Evolutionary conservation across 2,797 vertebrate genomes (phyloP).

Genomic region (Microcaecilia unicolor): DNA sequence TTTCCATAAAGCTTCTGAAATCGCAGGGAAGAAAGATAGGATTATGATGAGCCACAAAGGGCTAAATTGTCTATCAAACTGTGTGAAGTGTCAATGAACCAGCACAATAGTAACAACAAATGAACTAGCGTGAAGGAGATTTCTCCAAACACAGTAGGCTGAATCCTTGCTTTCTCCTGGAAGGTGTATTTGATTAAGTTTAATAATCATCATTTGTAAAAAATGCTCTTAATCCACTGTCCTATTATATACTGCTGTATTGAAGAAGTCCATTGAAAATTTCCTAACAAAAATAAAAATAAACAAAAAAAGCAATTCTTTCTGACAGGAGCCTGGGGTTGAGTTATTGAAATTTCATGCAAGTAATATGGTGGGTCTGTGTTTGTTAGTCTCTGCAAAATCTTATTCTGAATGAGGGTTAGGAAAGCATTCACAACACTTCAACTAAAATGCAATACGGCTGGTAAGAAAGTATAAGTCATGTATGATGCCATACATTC

Average conservation of each 20-base stretch:
- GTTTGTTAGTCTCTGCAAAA: slow-evolving; percentile 41
- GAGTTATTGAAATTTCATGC: slow-evolving; percentile 15
- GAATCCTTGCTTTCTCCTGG: background rate
- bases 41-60: slow-evolving; percentile 23
- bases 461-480: slow-evolving; percentile 25
- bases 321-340: slow-evolving; percentile 11
- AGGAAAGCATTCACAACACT: slow-evolving; percentile 30
- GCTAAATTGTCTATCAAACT: slow-evolving; percentile 15
- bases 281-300: slow-evolving; percentile 1
- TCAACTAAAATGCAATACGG: slow-evolving; percentile 16
- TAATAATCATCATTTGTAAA: slow-evolving; percentile 33
- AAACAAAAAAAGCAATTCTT: too few relatives aligned
- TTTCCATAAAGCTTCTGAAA: slow-evolving; percentile 43
- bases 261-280: slow-evolving; percentile 15
- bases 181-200: slow-evolving; percentile 26
- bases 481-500: slow-evolving; percentile 6
- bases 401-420: slow-evolving; percentile 39
- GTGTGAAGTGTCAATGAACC: slow-evolving; percentile 2
- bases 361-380: slow-evolving; percentile 17
- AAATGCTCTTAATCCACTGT: slow-evolving; percentile 2
- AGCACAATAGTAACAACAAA: background rate
- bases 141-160: background rate
- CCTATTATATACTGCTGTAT: background rate
- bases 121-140: slow-evolving; percentile 12
- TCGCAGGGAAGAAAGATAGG: slow-evolving; percentile 29